These are phyloP conservation scores for Loxodonta africana DNA, from an alignment of 2,113 vertebrate species.

Conservation along the genomic window DNA sequence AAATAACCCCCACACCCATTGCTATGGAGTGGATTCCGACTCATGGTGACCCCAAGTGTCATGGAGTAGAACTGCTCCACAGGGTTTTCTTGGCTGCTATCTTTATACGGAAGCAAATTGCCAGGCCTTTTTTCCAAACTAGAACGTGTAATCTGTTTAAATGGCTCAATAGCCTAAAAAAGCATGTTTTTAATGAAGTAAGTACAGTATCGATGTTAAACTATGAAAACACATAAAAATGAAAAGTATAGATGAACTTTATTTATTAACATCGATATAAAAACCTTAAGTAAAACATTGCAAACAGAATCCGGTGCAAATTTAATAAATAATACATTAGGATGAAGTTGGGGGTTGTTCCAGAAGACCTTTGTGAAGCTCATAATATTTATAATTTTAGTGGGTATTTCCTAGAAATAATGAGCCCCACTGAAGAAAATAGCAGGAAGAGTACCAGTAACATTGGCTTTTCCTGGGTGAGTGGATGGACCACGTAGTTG, in stretches of 20 bases:
- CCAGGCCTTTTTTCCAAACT: no score
- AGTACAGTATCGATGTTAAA: constrained; percentile 6
- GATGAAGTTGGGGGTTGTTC: background rate
- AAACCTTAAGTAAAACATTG: background rate
- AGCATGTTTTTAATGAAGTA: background rate
- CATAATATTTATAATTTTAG: background rate
- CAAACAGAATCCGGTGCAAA: background rate
- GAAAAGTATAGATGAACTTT: background rate
- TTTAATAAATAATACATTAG: background rate
- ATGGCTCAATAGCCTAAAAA: background rate
- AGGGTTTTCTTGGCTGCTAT: no score
- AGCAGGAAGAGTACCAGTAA: background rate
- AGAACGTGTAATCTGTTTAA: background rate
- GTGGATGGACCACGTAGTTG: no score
- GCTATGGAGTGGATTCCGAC: no score
- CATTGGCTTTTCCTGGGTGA: background rate
- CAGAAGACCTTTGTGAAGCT: background rate
- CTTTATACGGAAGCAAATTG: no score
- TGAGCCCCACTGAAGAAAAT: background rate
- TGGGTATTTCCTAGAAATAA: background rate
- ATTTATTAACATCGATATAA: background rate
- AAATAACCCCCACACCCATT: no score
- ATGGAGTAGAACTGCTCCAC: no score
- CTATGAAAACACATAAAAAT: background rate
- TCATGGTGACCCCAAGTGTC: no score